These are phyloP conservation scores for Dascyllus trimaculatus DNA, from an alignment of 2,113 vertebrate genomes.

Conservation along the genomic window DNA sequence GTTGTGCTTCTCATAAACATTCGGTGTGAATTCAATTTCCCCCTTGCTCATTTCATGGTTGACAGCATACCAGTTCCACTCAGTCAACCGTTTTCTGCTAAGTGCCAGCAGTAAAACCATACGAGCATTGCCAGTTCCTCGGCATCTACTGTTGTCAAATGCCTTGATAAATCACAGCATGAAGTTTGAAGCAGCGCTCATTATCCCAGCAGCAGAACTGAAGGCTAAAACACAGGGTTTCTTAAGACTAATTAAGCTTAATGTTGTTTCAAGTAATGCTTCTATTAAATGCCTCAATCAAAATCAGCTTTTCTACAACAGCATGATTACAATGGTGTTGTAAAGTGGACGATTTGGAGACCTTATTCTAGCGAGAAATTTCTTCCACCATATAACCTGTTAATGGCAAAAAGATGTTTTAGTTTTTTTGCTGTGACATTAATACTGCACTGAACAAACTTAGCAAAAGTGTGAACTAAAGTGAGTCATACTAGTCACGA, in stretches of 20 bases:
- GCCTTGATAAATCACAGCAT: slow-evolving; percentile 34
- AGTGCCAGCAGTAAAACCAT: slow-evolving; percentile 49
- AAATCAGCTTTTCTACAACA: slow-evolving; percentile 4
- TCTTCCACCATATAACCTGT: background rate
- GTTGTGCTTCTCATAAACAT: slow-evolving; percentile 46
- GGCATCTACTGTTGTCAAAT: slow-evolving; percentile 29
- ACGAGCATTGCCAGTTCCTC: slow-evolving; percentile 20
- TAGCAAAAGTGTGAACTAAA: slow-evolving; percentile 15
- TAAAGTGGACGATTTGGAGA: background rate
- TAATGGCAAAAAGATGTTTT: background rate
- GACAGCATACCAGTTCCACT: slow-evolving; percentile 37
- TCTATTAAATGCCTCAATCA: background rate
- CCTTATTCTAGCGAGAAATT: background rate
- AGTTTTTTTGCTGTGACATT: background rate
- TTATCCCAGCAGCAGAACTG: slow-evolving; percentile 4
- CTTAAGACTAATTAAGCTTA: background rate
- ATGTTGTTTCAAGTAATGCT: background rate
- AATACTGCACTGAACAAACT: background rate
- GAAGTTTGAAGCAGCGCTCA: slow-evolving; percentile 13
- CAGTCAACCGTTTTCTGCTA: slow-evolving; percentile 41
- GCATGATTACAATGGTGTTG: background rate
- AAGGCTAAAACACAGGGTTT: slow-evolving; percentile 21
- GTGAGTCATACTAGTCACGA: slow-evolving; percentile 47
- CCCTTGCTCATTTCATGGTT: slow-evolving; percentile 47
- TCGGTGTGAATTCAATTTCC: slow-evolving; percentile 41